Base-by-base conservation (phyloP, 2,797 vertebrate species). In the Mormyrops attenuatus region DNA sequence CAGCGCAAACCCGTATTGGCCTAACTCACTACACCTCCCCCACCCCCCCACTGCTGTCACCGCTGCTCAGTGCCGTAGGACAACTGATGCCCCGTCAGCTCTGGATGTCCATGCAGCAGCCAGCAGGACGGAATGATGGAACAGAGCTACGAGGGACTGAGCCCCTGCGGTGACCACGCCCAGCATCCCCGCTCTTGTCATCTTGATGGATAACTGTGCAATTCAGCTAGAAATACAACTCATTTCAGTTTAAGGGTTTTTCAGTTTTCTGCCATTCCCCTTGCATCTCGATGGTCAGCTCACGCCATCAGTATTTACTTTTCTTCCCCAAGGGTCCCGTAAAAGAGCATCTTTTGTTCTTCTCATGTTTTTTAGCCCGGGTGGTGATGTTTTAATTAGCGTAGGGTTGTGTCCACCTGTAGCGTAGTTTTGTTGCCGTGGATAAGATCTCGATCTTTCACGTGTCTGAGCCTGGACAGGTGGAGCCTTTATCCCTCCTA, bases 201-300 rank as follows among this genome's bases (percentile, higher is more conserved):
- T 55, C 87, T 44, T 87, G 85, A 89, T 49, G 87, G 88, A 90
- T 66, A 53, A 86, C 90, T 84, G 88, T 87, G 88, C 57, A 34
- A 20, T 57, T 63, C 86, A 80, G 87, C 63, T 60, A 87, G 88
- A 60, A 80, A 87, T 57, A 73, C 41, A 30, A 53, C 34, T 87
- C 57, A 87, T 87, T 55, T 77, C 66, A 53, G 84, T 50, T 89
- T 60, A 66, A 60, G 44, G 80, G 5, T 82, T 41, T 26, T 69
- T 69, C 66, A 69, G 30, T 73, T 38, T 73, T 73, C 20, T 47
- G 77, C 17, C 8, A 15, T 86, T 52, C 85, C 88, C 88, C 77
- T 44, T 80, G n/a, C 66, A 84, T 80, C 82, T 73, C 55, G 63
- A 88, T 66, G 87, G 88, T n/a, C 66, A 84, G 41, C 52, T 49